Percentiles rank a stretch among this genome's conserved stretches.
Conservation (phyloP, 2,888 invertebrate species). For the Cryptocheilus praepositus region DNA sequence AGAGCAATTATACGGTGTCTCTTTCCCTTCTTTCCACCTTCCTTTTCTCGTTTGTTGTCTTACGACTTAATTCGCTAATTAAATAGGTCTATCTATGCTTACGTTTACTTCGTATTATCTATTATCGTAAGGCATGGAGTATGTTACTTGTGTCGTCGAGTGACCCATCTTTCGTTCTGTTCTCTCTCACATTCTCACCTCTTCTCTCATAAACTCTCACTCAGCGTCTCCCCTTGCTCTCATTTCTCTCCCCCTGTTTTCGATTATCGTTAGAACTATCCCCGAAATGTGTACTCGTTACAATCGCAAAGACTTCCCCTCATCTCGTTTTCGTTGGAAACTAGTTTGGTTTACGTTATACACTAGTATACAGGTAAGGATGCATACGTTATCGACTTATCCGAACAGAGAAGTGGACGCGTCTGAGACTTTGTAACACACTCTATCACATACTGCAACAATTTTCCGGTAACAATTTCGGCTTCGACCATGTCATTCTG, state of each 20-base stretch:
- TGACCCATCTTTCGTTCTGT: constrained; percentile 46
- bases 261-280: constrained; percentile 17
- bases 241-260: background rate
- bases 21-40: background rate
- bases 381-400: constrained; percentile 40
- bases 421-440: background rate
- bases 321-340: constrained; percentile 53
- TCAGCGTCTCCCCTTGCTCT: background rate
- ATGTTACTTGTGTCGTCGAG: constrained; percentile 69
- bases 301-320: constrained; percentile 4
- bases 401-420: constrained; percentile 30
- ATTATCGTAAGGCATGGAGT: constrained; percentile 74
- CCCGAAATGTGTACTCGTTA: constrained; percentile 5
- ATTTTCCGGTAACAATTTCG: too few relatives aligned
- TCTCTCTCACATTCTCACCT: constrained; percentile 22
- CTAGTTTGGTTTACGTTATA: constrained; percentile 46
- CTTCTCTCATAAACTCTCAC: constrained; percentile 11
- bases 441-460: too few relatives aligned
- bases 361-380: constrained; percentile 53
- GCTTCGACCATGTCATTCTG: too few relatives aligned
- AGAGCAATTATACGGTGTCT: constrained; percentile 6
- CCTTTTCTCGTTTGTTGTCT: constrained; percentile 3
- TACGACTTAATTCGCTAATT: constrained; percentile 44
- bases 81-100: constrained; percentile 61
- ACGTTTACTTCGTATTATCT: constrained; percentile 65